These are phyloP conservation scores for Mechanitis mazaeus DNA, from an alignment of 2,888 invertebrate genomes.

Conservation along the genomic window DNA sequence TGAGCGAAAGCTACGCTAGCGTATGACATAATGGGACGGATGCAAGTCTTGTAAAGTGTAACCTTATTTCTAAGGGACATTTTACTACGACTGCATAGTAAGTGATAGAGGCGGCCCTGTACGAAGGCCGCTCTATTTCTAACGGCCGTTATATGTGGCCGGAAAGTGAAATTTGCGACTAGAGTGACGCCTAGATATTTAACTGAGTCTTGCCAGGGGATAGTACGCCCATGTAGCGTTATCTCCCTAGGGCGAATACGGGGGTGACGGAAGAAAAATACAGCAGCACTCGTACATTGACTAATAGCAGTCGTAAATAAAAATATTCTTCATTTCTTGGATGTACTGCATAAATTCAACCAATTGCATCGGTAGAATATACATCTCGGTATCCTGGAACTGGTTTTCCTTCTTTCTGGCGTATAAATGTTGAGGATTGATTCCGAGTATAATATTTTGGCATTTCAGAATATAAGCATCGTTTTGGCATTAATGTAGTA, in stretches of 20 bases:
- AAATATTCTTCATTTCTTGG: slow-evolving; percentile 41
- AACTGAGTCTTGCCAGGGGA: neutral
- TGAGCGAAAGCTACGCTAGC: neutral
- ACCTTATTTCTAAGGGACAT: neutral
- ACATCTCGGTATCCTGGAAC: slow-evolving; percentile 34
- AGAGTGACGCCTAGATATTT: slow-evolving; percentile 18
- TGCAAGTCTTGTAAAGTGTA: neutral
- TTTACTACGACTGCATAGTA: neutral
- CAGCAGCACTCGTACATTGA: neutral
- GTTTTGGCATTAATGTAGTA: slow-evolving; percentile 32
- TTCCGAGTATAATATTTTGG: slow-evolving; percentile 34
- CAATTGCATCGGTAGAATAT: slow-evolving; percentile 40
- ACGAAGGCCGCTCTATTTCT: slow-evolving; percentile 6
- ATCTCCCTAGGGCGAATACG: too few species aligned
- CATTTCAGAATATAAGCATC: slow-evolving; percentile 32
- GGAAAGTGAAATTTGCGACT: too few species aligned
- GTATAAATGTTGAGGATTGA: slow-evolving; percentile 29
- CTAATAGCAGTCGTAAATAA: slow-evolving; percentile 37
- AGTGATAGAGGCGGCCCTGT: neutral
- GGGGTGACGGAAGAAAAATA: too few species aligned
- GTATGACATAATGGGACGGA: neutral
- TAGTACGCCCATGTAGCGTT: too few species aligned
- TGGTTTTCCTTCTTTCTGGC: slow-evolving; percentile 33
- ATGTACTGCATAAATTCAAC: slow-evolving; percentile 44
- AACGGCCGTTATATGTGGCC: slow-evolving; percentile 1